Conservation (phyloP, 2,888 invertebrate genomes). For the Leptopilina myrica region DNA sequence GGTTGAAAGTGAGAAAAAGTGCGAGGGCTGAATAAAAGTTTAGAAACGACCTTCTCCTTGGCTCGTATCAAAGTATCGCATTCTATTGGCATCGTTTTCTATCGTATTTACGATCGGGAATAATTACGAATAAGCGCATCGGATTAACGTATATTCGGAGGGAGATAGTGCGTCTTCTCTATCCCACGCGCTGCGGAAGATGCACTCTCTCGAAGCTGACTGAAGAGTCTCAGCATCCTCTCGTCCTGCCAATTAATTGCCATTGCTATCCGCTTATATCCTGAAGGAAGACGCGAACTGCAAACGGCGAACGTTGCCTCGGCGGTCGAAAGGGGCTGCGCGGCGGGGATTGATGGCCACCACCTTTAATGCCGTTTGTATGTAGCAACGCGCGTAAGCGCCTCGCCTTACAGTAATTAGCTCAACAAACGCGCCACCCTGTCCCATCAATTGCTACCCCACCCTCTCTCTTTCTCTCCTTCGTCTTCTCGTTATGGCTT, state of each 20-base stretch:
- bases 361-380: constrained; percentile 77
- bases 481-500: constrained; percentile 46
- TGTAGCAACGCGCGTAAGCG: constrained; percentile 76
- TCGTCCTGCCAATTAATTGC: constrained; percentile 63
- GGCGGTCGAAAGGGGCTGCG: constrained; percentile 59
- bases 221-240: constrained; percentile 32
- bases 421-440: constrained; percentile 76
- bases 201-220: constrained; percentile 21
- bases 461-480: constrained; percentile 59
- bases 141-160: constrained; percentile 38
- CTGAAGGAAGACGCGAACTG: constrained; percentile 55
- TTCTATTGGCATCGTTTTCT: constrained; percentile 37
- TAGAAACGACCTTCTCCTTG: constrained; percentile 22
- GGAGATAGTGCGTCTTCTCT: constrained; percentile 26
- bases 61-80: constrained; percentile 28
- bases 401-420: constrained; percentile 77
- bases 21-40: background rate
- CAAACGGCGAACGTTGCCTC: constrained; percentile 36
- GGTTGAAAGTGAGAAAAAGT: constrained; percentile 19
- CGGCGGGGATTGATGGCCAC: constrained; percentile 72
- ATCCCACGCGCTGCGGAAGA: constrained; percentile 21
- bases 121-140: constrained; percentile 36
- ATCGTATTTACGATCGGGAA: constrained; percentile 37
- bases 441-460: constrained; percentile 76
- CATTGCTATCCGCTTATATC: constrained; percentile 54